Conservation (phyloP, 2,797 vertebrate genomes). For the Eidolon dupreanum region DNA sequence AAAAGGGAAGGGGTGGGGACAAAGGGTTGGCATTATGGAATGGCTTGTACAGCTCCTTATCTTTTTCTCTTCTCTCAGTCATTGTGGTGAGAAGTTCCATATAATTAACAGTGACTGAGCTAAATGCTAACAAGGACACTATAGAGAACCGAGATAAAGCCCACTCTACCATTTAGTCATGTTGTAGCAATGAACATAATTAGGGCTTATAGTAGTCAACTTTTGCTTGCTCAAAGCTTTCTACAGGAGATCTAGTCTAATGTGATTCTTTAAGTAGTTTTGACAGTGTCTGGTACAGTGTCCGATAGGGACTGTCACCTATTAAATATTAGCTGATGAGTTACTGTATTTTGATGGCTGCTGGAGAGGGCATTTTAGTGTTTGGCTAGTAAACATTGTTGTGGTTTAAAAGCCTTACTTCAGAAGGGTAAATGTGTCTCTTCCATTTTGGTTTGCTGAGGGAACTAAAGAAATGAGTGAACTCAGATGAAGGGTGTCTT, state of each 20-base stretch:
- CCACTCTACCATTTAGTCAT: neutral
- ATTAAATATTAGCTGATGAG: neutral
- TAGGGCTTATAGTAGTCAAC: neutral
- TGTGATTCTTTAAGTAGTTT: neutral
- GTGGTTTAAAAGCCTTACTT: neutral
- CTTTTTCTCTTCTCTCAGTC: neutral
- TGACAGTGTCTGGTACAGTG: neutral
- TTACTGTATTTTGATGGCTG: neutral
- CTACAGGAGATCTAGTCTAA: neutral
- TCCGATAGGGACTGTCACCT: neutral
- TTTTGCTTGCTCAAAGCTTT: neutral
- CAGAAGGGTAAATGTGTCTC: neutral
- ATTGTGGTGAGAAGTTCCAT: neutral
- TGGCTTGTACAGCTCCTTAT: neutral
- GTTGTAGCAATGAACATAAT: neutral
- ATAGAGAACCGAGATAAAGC: neutral
- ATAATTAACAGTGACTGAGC: neutral
- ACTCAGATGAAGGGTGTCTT: neutral
- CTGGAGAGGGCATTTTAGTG: neutral
- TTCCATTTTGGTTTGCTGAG: neutral
- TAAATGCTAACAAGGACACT: neutral
- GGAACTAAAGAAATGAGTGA: neutral
- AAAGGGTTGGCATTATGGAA: neutral
- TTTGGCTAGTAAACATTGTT: neutral
- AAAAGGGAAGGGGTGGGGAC: accelerated